Conservation (phyloP, 1,140 invertebrate species). For the Drosophila auraria region DNA sequence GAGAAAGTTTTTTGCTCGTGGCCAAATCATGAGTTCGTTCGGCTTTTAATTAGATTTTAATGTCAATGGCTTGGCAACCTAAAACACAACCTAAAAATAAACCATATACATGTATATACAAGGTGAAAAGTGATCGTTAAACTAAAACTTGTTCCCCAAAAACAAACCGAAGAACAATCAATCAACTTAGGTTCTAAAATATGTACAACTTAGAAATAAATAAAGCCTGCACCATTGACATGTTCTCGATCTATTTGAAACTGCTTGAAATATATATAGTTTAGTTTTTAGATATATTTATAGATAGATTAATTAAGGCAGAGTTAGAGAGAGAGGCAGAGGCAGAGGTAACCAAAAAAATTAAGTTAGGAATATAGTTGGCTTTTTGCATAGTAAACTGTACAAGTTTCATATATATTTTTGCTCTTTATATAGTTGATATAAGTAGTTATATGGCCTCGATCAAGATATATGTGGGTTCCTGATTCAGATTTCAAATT, state of each 20-base stretch:
- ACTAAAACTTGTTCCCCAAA: slow-evolving; percentile 23
- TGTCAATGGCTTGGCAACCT: slow-evolving; percentile 46
- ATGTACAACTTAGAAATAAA: slow-evolving; percentile 32
- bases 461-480: slow-evolving; percentile 23
- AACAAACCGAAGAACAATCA: slow-evolving; percentile 3
- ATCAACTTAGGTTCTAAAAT: slow-evolving; percentile 19
- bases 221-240: slow-evolving; percentile 29
- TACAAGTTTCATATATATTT: slow-evolving; percentile 68
- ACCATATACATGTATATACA: slow-evolving; percentile 44
- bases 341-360: slow-evolving; percentile 41
- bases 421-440: slow-evolving; percentile 46
- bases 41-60: slow-evolving; percentile 29
- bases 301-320: slow-evolving; percentile 28
- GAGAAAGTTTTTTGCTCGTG: slow-evolving; percentile 29
- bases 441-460: slow-evolving; percentile 39
- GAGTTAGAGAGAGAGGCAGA: slow-evolving; percentile 12
- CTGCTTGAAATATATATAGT: slow-evolving; percentile 5
- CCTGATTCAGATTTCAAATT: slow-evolving; percentile 24
- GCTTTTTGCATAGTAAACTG: slow-evolving; percentile 73
- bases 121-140: slow-evolving; percentile 9
- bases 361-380: slow-evolving; percentile 29
- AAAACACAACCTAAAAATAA: slow-evolving; percentile 35
- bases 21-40: slow-evolving; percentile 18
- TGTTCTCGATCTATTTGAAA: slow-evolving; percentile 13
- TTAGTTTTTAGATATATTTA: slow-evolving; percentile 16